A percentile compares a stretch with the other conserved stretches of the same genome.
phyloP scores from a whole-genome alignment of 1,140 invertebrate genomes.

The Steinernema khuongi region DNA sequence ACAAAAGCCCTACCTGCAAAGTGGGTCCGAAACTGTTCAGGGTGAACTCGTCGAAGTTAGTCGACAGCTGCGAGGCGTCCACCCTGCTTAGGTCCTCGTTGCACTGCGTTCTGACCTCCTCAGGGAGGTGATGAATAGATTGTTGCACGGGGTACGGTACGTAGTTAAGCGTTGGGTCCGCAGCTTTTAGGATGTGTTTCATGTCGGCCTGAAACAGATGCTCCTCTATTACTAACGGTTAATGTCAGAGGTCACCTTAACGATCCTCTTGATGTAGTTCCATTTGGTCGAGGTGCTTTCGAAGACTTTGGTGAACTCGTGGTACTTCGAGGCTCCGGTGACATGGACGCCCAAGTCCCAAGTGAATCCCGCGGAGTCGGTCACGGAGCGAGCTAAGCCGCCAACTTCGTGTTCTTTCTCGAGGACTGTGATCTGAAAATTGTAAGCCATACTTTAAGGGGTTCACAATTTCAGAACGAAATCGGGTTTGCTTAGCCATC shows the following conservation, averaged over 20 bases:
- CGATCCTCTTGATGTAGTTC: constrained; percentile 24
- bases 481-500: too few species aligned
- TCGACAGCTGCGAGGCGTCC: background rate
- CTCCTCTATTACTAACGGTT: constrained; percentile 7
- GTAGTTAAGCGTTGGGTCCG: constrained; percentile 20
- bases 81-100: constrained; percentile 5
- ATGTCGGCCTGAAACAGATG: constrained; percentile 27
- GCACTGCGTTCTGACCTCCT: constrained; percentile 26
- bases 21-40: constrained; percentile 22
- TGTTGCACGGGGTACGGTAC: constrained; percentile 30
- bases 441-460: too few species aligned
- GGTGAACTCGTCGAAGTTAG: constrained; percentile 41
- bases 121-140: constrained; percentile 30
- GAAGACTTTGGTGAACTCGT: constrained; percentile 27
- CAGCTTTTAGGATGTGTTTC: constrained; percentile 22
- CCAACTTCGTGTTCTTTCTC: constrained; percentile 33
- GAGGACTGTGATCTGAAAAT: constrained; percentile 19
- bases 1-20: too few species aligned
- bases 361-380: constrained; percentile 27
- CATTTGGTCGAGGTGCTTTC: constrained; percentile 27
- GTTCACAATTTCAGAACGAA: too few species aligned
- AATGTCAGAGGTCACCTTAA: constrained; percentile 24
- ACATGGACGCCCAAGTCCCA: constrained; percentile 35
- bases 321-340: constrained; percentile 28
- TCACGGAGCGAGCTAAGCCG: constrained; percentile 27